Evolutionary conservation across 1,140 invertebrate species (phyloP).

Genomic region (Magallana angulata): DNA sequence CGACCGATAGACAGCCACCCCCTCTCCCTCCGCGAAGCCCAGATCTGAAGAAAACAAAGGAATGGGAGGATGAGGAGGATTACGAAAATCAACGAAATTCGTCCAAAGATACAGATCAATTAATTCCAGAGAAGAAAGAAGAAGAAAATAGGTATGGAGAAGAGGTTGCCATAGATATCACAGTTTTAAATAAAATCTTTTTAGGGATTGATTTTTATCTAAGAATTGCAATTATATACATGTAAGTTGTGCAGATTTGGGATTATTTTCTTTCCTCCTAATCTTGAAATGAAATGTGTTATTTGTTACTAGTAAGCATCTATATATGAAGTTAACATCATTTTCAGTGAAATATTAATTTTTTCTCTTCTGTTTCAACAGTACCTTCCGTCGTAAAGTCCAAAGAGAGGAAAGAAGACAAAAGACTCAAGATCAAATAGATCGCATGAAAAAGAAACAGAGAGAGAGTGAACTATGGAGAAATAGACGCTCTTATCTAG

Average conservation of each 20-base stretch:
- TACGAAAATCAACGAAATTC: constrained; percentile 24
- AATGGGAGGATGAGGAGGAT: neutral
- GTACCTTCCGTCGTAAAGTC: constrained; percentile 69
- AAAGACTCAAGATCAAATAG: constrained; percentile 74
- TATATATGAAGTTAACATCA: neutral
- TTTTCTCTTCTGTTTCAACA: neutral
- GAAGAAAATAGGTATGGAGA: constrained; percentile 1
- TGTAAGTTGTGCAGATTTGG: too few relatives aligned
- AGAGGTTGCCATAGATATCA: too few relatives aligned
- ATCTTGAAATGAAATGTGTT: too few relatives aligned
- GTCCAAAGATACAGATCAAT: neutral
- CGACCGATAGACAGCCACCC: constrained; percentile 8
- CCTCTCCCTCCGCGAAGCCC: constrained; percentile 34
- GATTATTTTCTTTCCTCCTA: too few relatives aligned
- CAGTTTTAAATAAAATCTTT: too few relatives aligned
- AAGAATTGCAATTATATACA: too few relatives aligned
- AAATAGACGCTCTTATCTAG: constrained; percentile 60
- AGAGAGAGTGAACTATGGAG: constrained; percentile 71
- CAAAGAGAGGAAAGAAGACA: constrained; percentile 75
- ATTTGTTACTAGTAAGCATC: neutral
- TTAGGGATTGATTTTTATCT: too few relatives aligned
- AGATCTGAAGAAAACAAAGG: neutral
- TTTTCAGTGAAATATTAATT: neutral
- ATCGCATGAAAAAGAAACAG: constrained; percentile 77
- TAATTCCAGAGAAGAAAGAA: constrained; percentile 29